phyloP scores from a whole-genome alignment of 1,140 invertebrate species.

The Luehdorfia chinensis region DNA sequence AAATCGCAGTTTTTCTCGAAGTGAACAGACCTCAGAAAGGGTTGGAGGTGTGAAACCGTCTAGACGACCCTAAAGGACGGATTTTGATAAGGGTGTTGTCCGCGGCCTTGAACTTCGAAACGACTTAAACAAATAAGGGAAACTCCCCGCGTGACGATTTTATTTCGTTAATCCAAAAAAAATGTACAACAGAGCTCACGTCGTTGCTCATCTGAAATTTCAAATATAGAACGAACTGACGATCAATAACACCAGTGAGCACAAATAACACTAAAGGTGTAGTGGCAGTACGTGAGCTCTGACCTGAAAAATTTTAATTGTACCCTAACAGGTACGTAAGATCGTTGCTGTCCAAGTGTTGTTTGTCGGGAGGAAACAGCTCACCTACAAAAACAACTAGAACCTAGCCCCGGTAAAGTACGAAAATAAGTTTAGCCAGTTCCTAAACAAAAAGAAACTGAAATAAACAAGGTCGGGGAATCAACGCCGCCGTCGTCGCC shows the following conservation, averaged over 20 bases:
- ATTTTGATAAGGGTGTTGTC: constrained; percentile 62
- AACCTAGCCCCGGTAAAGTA: constrained; percentile 44
- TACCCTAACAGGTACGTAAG: constrained; percentile 3
- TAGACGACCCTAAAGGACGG: constrained; percentile 67
- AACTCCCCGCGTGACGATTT: constrained; percentile 23
- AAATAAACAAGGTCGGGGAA: constrained; percentile 75
- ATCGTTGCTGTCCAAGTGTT: constrained; percentile 23
- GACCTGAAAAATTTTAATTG: neutral
- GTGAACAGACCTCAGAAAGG: constrained; percentile 58
- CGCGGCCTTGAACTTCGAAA: constrained; percentile 68
- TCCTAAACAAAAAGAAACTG: constrained; percentile 76
- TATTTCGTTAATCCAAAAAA: constrained; percentile 15
- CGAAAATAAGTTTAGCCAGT: constrained; percentile 71
- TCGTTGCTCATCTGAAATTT: no score
- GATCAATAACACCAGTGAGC: no score
- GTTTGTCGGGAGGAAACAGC: constrained; percentile 30
- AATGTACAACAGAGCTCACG: constrained; percentile 5
- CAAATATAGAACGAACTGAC: no score
- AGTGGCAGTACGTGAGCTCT: neutral
- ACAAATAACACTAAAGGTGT: neutral
- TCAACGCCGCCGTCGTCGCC: constrained; percentile 71
- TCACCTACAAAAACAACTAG: constrained; percentile 41
- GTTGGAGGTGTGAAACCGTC: constrained; percentile 68
- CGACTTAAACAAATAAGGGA: constrained; percentile 67
- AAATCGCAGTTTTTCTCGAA: no score